Conservation (phyloP, 2,113 vertebrate species). For the Pycnonotus jocosus region DNA sequence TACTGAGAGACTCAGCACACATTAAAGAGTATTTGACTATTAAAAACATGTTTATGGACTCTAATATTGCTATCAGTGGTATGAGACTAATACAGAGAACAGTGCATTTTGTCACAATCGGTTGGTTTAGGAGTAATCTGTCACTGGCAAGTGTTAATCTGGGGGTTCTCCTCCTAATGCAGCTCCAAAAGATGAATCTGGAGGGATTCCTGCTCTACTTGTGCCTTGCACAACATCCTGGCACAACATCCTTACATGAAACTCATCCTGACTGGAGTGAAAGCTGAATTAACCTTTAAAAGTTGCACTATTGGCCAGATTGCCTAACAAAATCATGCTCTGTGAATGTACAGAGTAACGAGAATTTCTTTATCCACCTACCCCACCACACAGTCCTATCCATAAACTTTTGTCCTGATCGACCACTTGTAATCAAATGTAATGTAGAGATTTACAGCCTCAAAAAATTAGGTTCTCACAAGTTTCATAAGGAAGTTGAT, state of each 20-base stretch:
- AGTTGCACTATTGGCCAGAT: background rate
- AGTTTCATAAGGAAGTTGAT: background rate
- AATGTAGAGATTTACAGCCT: background rate
- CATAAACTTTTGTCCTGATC: background rate
- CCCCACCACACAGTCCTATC: background rate
- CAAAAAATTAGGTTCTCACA: background rate
- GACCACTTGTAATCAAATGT: background rate
- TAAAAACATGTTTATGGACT: slow-evolving; percentile 77
- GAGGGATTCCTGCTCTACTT: background rate
- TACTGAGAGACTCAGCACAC: slow-evolving; percentile 55
- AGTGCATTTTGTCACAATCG: slow-evolving; percentile 66
- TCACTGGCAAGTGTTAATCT: slow-evolving; percentile 60
- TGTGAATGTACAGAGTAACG: background rate
- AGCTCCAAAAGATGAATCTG: background rate
- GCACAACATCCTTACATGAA: background rate
- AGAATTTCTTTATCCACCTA: background rate
- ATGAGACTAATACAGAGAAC: slow-evolving; percentile 65
- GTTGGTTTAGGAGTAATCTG: slow-evolving; percentile 50
- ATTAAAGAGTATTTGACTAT: slow-evolving; percentile 72
- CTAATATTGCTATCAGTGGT: slow-evolving; percentile 64
- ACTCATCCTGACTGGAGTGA: background rate
- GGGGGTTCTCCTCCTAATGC: background rate
- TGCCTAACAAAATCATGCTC: background rate
- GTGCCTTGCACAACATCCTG: background rate
- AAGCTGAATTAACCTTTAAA: background rate